Evolutionary conservation across 2,888 invertebrate genomes (phyloP), one percentile per base, ranked within the genome.

Genomic region (Drosophila subquinaria): DNA sequence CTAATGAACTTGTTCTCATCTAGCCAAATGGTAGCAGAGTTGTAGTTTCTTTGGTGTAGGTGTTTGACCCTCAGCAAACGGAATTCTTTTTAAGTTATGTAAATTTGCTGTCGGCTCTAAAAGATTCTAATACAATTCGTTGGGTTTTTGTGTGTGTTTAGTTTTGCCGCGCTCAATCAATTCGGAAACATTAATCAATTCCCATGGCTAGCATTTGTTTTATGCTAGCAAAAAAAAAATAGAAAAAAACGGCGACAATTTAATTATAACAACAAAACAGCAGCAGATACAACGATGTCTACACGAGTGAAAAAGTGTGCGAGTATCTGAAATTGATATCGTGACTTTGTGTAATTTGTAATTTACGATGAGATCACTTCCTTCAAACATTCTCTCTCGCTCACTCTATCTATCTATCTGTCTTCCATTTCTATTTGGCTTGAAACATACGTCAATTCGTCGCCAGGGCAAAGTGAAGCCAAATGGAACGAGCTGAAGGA

Each of bases 361-460:
- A 88, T 88, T 90, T 89, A 79, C 90, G 90, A 89, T 90, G 90
- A 88, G 90, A 90, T 88, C 90, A 88, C 89, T 90, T 89, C 90
- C 89, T 86, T 72, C 79, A 79, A 76, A 82, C 75, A 73, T 52
- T 76, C 70, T 70, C 59, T 38, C 17, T 68, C 59, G 64, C 81
- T 75, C 69, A 47, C 53, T 52, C 52, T 53, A 48, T 36, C 15
- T 13, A 30, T 15, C 20, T 42, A 13, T 51, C 10, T 33, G 43
- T 43, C 10, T 13, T 17, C 27, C 33, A 64, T 76, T 68, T 45
- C 56, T 47, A 52, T 65, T 62, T 60, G 66, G 72, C 74, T 63
- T 60, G 72, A 70, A 76, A 79, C 82, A 85, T 85, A 88, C 86
- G 71, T 82, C 86, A 82, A 82, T 84, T 82, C 82, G 76, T 85